Base-by-base conservation (phyloP, 2,888 invertebrate genomes). In the Hirtodrosophila trivittata region DNA sequence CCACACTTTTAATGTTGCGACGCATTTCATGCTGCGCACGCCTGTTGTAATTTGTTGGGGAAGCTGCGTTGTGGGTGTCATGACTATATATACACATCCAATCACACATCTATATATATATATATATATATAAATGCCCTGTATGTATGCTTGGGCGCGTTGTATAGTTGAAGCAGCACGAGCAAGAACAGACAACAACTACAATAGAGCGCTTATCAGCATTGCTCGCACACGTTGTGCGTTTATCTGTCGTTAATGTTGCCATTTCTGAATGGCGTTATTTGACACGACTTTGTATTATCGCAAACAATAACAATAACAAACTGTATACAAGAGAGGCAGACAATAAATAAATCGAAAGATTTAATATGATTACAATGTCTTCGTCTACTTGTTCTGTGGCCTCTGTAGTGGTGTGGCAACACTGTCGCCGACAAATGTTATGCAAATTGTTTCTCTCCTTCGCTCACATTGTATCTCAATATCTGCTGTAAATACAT, bases 371-470 rank as follows among this genome's bases (percentile, higher is more conserved):
- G 32, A 32, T 28, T 28, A 8, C 16, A 52, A 38, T 49, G 5
- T 47, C 46, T 50, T 38, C 46, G 26, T 43, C 38, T 49, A 9
- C 28, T 28, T 28, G 28, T 28, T 28, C 28, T 30, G 50, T 57
- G 51, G 42, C 16, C 26, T 35, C 16, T 32, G 21, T 33, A 6
- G 41, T 56, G 42, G 42, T 55, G 43, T 71, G 75, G 75, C 71
- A 74, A 69, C 71, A 42, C 69, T 39, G 66, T 12, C 30, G 38
- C 51, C 32, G 21, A 60, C 54, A 60, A 51, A 57, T 68, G 37
- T 72, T 72, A 72, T 72, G 75, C 75, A 72, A 72, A 72, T 69
- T 75, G 51, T 54, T 59, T 49, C 55, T 56, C 59, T 59, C 45
- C 13, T 70, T 66, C 59, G 49, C 52, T 60, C 52, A 10, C 38